These are phyloP conservation scores for Disparrhopalites patrizii DNA, from an alignment of 2,888 invertebrate genomes.

Conservation along the genomic window DNA sequence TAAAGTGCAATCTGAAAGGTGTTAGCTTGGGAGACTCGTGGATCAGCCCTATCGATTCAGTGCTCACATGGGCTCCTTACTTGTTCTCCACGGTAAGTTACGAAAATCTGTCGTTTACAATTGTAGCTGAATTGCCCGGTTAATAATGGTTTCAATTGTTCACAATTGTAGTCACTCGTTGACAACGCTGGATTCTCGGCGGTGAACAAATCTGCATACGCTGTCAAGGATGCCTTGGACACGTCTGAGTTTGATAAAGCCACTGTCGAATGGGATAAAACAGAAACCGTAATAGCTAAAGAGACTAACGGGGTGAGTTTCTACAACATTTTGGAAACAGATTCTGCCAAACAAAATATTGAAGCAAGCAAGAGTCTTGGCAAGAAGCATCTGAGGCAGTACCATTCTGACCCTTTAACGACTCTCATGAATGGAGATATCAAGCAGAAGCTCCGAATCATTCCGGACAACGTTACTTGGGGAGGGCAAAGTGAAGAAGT, in stretches of 20 bases:
- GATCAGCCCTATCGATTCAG: constrained; percentile 82
- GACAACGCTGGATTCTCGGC: constrained; percentile 62
- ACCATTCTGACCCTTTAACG: constrained; percentile 48
- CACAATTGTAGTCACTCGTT: constrained; percentile 56
- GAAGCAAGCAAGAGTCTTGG: no score
- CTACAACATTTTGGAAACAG: constrained; percentile 68
- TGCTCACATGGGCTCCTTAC: constrained; percentile 76
- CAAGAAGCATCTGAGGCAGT: constrained; percentile 26
- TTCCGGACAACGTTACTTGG: constrained; percentile 65
- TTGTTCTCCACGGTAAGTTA: constrained; percentile 64
- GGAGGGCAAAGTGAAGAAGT: constrained; percentile 61
- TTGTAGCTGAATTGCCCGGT: no score
- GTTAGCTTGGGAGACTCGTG: constrained; percentile 83
- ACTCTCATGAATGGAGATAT: constrained; percentile 70
- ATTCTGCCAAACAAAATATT: no score
- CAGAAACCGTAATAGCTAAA: constrained; percentile 61
- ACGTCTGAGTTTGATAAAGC: constrained; percentile 60
- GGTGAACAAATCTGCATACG: constrained; percentile 59
- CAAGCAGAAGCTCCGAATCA: constrained; percentile 60
- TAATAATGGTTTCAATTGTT: no score
- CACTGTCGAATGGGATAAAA: constrained; percentile 62
- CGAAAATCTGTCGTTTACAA: neutral
- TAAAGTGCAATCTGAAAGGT: constrained; percentile 68
- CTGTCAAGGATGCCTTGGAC: constrained; percentile 59
- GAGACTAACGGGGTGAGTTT: constrained; percentile 69